phyloP scores from a whole-genome alignment of 2,888 invertebrate species.

The Drosophila quinaria region DNA sequence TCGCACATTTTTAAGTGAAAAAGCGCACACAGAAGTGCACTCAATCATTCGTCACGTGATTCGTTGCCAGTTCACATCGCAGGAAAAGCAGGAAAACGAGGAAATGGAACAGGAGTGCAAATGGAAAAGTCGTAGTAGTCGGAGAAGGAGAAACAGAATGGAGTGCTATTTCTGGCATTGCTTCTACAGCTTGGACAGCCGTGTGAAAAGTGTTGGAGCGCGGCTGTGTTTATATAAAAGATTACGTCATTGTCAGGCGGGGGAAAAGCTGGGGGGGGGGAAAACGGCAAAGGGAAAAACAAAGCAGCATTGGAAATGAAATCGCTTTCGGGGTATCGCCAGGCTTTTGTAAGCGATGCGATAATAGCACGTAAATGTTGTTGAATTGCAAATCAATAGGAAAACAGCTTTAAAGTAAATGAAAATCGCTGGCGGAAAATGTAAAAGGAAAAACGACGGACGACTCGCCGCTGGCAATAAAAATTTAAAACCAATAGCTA shows the following conservation, averaged over 20 bases:
- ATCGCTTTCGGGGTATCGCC: constrained; percentile 43
- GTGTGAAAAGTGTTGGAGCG: constrained; percentile 63
- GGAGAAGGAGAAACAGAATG: background rate
- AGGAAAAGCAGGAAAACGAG: constrained; percentile 1
- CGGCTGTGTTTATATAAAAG: constrained; percentile 75
- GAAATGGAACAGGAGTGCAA: background rate
- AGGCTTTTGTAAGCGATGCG: constrained; percentile 69
- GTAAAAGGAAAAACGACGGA: background rate
- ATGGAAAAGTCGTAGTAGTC: constrained; percentile 3
- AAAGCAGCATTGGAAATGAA: constrained; percentile 60
- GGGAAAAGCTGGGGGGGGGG: background rate
- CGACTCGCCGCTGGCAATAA: constrained; percentile 19
- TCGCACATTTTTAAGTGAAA: constrained; percentile 82
- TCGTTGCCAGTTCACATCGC: constrained; percentile 35
- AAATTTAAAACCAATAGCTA: constrained; percentile 62
- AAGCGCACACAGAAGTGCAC: constrained; percentile 77
- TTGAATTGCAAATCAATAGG: constrained; percentile 76
- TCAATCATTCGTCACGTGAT: constrained; percentile 82
- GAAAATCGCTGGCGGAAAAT: constrained; percentile 14
- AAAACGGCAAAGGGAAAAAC: constrained; percentile 31
- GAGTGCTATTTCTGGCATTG: constrained; percentile 40
- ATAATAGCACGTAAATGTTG: constrained; percentile 75
- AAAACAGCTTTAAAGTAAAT: constrained; percentile 57
- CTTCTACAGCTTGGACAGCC: constrained; percentile 63
- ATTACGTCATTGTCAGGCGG: constrained; percentile 67